Conservation (phyloP, 2,797 vertebrate genomes). For the Sebastes hubbsi region DNA sequence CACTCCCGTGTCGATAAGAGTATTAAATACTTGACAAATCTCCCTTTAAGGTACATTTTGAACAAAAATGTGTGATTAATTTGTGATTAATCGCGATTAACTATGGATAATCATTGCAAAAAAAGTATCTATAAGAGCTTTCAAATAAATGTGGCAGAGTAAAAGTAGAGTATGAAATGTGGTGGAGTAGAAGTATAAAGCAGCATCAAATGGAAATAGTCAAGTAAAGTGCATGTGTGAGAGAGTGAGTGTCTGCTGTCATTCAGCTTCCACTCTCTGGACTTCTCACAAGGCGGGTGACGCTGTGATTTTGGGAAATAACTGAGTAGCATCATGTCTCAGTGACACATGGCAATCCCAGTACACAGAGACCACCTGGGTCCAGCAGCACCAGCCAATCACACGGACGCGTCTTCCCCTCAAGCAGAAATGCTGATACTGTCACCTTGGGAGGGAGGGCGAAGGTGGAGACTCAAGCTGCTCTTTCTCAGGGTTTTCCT, state of each 20-base stretch:
- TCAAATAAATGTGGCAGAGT: background rate
- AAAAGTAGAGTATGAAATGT: background rate
- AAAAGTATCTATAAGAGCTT: background rate
- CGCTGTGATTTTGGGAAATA: constrained; percentile 25
- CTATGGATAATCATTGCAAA: no score
- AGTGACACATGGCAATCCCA: constrained; percentile 36
- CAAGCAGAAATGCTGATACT: constrained; percentile 11
- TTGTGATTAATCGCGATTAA: no score
- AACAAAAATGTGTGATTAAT: no score
- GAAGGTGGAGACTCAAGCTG: constrained; percentile 13
- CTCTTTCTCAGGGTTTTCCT: constrained; percentile 51
- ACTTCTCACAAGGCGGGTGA: background rate
- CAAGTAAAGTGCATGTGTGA: background rate
- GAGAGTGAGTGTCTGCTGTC: background rate
- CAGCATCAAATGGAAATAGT: background rate
- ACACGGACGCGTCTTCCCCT: background rate
- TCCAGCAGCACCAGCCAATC: constrained; percentile 39
- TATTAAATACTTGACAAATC: no score
- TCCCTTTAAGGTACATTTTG: no score
- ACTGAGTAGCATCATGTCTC: background rate
- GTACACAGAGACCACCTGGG: constrained; percentile 44
- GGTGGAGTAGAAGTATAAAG: background rate
- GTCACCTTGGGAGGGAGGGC: constrained; percentile 35
- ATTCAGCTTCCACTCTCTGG: background rate
- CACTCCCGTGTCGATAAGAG: no score